Percentiles rank a stretch among this genome's conserved stretches.
phyloP scores from a whole-genome alignment of 92 coral and sea anemone species.

The Hydrozoanthus gracilis region DNA sequence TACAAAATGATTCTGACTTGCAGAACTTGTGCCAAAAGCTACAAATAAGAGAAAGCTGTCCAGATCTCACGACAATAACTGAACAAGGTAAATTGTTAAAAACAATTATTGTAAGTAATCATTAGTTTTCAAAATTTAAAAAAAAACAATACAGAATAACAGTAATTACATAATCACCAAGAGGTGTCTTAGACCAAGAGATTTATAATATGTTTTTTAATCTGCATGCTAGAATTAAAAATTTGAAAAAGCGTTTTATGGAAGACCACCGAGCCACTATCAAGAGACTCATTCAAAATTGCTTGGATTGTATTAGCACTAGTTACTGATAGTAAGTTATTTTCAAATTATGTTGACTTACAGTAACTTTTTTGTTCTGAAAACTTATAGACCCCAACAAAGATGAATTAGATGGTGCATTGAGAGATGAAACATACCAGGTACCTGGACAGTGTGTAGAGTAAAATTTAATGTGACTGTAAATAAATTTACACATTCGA shows the following conservation, averaged over 20 bases:
- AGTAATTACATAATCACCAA: too few species aligned
- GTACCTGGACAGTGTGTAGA: neutral
- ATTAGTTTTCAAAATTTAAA: too few species aligned
- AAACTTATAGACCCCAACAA: neutral
- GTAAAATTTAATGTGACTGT: neutral
- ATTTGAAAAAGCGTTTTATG: too few species aligned
- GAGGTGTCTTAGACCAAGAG: too few species aligned
- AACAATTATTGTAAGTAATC: too few species aligned
- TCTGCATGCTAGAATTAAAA: too few species aligned
- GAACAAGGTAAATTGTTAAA: slow-evolving; percentile 17
- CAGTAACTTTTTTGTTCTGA: neutral
- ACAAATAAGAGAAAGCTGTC: slow-evolving; percentile 40
- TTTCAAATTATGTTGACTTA: too few species aligned
- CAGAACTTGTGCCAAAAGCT: slow-evolving; percentile 44
- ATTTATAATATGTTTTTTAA: too few species aligned
- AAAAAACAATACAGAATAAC: too few species aligned
- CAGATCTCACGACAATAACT: slow-evolving; percentile 27
- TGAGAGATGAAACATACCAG: slow-evolving; percentile 29
- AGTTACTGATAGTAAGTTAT: too few species aligned
- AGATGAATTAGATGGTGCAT: slow-evolving; percentile 29
- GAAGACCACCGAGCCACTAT: neutral
- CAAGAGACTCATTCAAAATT: neutral
- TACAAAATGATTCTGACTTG: neutral
- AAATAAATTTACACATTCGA: neutral
- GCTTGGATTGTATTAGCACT: neutral